phyloP scores from a whole-genome alignment of 2,113 vertebrate genomes.

The Gnathonemus longibarbis region DNA sequence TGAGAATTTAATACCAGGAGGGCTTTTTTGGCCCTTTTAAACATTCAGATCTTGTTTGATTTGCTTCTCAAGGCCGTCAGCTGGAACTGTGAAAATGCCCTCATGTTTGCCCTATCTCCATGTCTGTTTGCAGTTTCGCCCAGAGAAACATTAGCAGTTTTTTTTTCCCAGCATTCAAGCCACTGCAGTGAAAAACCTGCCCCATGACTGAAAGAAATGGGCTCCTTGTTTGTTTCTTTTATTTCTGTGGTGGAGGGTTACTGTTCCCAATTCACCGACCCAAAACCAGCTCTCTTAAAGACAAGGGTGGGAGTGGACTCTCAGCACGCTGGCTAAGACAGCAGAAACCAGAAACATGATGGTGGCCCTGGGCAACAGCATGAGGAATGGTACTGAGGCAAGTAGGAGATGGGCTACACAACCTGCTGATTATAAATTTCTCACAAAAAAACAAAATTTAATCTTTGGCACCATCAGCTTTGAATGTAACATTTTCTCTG shows the following conservation, averaged over 20 bases:
- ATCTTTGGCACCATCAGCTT: background rate
- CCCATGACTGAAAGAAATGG: background rate
- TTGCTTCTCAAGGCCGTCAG: conserved; percentile 4
- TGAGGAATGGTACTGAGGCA: background rate
- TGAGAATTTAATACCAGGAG: conserved; percentile 6
- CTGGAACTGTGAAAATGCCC: background rate
- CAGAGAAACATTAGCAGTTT: conserved; percentile 5
- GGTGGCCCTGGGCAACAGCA: background rate
- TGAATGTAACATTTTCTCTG: background rate
- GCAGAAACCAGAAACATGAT: background rate
- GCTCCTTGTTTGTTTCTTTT: background rate
- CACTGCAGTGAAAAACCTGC: background rate
- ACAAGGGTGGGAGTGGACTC: background rate
- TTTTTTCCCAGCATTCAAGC: background rate
- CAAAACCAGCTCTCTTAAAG: background rate
- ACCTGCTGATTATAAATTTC: background rate
- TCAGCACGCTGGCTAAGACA: background rate
- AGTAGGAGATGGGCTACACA: background rate
- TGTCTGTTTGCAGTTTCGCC: conserved; percentile 10
- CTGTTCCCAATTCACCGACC: background rate
- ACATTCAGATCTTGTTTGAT: conserved; percentile 15
- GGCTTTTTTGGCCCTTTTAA: background rate
- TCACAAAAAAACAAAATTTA: background rate
- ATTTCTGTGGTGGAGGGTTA: background rate
- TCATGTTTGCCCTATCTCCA: background rate